Base-by-base conservation (phyloP, 2,888 invertebrate genomes). In the Sialis lutaria region DNA sequence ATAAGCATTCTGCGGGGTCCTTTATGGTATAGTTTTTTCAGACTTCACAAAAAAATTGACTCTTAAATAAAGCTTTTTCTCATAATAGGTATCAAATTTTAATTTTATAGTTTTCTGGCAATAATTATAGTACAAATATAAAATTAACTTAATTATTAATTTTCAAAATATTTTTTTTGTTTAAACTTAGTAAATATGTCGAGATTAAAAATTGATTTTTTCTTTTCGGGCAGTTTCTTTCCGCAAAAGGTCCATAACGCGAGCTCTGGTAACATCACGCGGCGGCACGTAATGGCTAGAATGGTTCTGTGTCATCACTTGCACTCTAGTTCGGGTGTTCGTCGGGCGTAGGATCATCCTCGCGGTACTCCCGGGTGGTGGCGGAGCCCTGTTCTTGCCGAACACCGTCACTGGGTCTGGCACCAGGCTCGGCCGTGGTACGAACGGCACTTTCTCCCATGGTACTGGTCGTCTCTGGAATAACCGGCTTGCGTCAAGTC, bases 381-480 rank as follows among this genome's bases (percentile, higher is more conserved):
- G 22, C 2, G 22, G 22, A 22, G 22, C 22, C 22, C 22, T 22
- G 22, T 22, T 22, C 22, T 22, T 22, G 45, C 88, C 88, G 72
- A 80, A 87, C 54, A 86, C 88, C 55, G 88, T 87, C 64, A 86
- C 77, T 53, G 87, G 87, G 63, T 85, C 84, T 55, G 85, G 78
- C 56, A 88, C 80, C 65, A 86, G 74, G 60, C 86, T 84, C 58
- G 88, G 88, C 56, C 88, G 75, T 56, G 88, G 84, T 60, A 88
- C 87, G 68, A 75, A 82, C 59, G 88, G 88, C 67, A 84, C 82
- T 75, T 84, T 85, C 69, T 87, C 84, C 88, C 88, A 88, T 60
- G 87, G 85, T 61, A 86, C 80, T 66, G 74, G 69, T 65, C 75
- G 75, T 69, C 76, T 80, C 82, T 83, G 79, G 69, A 79, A 79